Base-by-base conservation (phyloP, 2,113 vertebrate species). In the Lycaon pictus region DNA sequence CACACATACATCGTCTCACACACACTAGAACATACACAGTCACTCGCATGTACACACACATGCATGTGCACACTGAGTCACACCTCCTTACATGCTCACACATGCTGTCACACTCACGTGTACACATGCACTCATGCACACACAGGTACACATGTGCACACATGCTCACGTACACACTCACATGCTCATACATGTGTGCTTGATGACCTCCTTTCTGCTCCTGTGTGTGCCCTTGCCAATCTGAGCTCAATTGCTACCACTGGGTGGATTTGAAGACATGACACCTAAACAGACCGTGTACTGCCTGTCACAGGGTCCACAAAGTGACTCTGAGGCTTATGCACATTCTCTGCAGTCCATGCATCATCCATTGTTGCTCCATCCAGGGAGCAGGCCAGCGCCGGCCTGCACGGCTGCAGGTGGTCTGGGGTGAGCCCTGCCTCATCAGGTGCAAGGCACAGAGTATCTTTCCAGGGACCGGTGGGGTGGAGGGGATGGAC, bases 261-360 rank as follows among this genome's bases (percentile, higher is more conserved):
- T 15, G 5, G 29, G 2, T 1, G 10, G 5, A 3, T 32, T 2
- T 63, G 67, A 53, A 76, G n/a, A 35, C 71, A 7, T 20, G 8
- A 29, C 17, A 22, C 11, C 55, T 10, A 1, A 35, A 17, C 43
- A 77, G 29, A 56, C 12, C 15, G 11, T 7, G 2, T 29, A 22
- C 37, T 0, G 0, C 3, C 23, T 27, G 48, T 11, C 56, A n/a
- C 10, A 3, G 7, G 12, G 4, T 62, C n/a, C 29, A 5, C 12
- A 29, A 0, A 17, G 16, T 19, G 16, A 17, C 22, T 12, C 2
- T 17, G n/a, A 37, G 8, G 29, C 69, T 27, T 23, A 22, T 6
- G 1, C 4, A 7, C 7, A 7, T 13, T 13, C 53, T 62, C 43
- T 17, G 29, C 35, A 11, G 4, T 29, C 20, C 60, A 27, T 2